Evolutionary conservation across 2,113 vertebrate genomes (phyloP), one percentile per base, ranked within the genome.

Genomic region (Sinocyclocheilus maitianheensis): DNA sequence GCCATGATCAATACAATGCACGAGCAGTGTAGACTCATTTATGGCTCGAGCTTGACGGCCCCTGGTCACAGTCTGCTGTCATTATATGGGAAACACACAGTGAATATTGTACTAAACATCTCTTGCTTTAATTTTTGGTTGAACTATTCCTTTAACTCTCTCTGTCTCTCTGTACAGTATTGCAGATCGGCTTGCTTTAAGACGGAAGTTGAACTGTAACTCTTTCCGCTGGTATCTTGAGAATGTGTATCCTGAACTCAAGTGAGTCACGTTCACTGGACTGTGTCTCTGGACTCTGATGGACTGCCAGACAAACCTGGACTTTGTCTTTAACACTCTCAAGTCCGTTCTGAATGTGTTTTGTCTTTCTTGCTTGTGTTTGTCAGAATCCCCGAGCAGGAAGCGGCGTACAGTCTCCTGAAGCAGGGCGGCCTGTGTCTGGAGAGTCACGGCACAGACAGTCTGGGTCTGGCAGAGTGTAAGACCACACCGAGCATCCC

Each of bases 171-270:
- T 62, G 12, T 90, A 75, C 87, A 99, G 98, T 89, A 95, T 99
- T 78, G 90, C 96, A 55, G 97, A 98, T 0, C 94, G 97, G 11
- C 84, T 97, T 83, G 95, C 97, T 1, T 95, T 97, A 78, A 93
- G 97, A n/a, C 95, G 95, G 91, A 97, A 97, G 86, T 86, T 99
- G 93, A 97, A 96, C 92, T 99, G 98, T 94, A 98, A 98, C 92
- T 96, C 98, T 51, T 99, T 99, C 93, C 97, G 96, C 82, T 99
- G 98, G 98, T 99, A 99, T 91, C 95, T 99, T 93, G 97, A 99
- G 93, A 99, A 97, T 1, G 95, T 99, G 84, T 99, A 99, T 83
- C 97, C 98, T 0, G 98, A 99, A 90, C 97, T 99, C 90, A 98
- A 96, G 98, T 99, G 92, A 95, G 96, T 63, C 62, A 11, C 3